A percentile compares a stretch with the other conserved stretches of the same genome.
Evolutionary conservation across 2,888 invertebrate species (phyloP).

Genomic region (Neoscelio sp.): DNA sequence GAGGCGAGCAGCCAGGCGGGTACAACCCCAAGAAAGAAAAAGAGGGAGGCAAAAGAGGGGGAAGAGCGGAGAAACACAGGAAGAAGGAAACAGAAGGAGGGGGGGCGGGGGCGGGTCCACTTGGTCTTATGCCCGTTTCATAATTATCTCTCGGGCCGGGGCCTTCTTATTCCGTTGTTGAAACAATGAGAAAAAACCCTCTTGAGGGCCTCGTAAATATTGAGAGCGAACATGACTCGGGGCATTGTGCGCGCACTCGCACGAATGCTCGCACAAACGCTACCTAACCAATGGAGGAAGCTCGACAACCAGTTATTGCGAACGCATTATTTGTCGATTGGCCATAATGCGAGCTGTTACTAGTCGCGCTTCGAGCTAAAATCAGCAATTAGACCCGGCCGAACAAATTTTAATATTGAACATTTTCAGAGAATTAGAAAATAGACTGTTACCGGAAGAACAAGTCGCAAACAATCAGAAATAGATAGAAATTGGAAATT

Average conservation of each 20-base stretch:
- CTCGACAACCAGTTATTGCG: conserved; percentile 56
- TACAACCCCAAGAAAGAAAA: too few species aligned
- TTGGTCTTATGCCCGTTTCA: conserved; percentile 54
- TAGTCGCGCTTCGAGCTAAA: conserved; percentile 47
- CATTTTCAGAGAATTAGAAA: conserved; percentile 31
- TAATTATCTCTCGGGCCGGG: conserved; percentile 57
- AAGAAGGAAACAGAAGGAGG: neutral
- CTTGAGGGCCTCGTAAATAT: conserved; percentile 61
- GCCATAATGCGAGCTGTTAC: conserved; percentile 44
- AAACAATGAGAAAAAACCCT: conserved; percentile 58
- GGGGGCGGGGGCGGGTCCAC: neutral
- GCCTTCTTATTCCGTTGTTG: conserved; percentile 45
- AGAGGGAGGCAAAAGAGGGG: neutral
- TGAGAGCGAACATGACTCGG: conserved; percentile 60
- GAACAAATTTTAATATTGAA: conserved; percentile 22
- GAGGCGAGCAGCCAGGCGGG: conserved; percentile 38
- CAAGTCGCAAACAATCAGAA: too few species aligned
- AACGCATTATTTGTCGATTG: conserved; percentile 55
- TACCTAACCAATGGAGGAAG: conserved; percentile 52
- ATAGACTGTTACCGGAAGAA: too few species aligned
- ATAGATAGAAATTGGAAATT: too few species aligned
- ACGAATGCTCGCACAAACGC: conserved; percentile 8
- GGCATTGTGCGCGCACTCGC: conserved; percentile 49
- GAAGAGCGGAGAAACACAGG: neutral
- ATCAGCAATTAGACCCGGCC: conserved; percentile 49